Evolutionary conservation across 2,888 invertebrate species (phyloP).

Genomic region (Ethmia dodecea): DNA sequence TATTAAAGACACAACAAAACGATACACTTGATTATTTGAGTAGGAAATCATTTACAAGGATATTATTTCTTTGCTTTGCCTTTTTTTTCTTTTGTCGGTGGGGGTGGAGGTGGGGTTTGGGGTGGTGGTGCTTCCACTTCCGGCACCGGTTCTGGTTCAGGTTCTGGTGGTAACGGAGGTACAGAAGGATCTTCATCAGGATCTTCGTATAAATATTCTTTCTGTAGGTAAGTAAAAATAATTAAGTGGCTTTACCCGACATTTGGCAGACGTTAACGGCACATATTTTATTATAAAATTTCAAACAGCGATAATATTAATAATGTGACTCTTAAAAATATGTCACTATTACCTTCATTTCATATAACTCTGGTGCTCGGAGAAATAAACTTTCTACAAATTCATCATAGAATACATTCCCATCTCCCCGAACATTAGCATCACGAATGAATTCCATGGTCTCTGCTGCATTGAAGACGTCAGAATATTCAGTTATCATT

Average conservation of each 20-base stretch:
- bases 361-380: conserved; percentile 51
- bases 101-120: conserved; percentile 17
- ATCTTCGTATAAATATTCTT: conserved; percentile 50
- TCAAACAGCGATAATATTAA: neutral
- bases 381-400: conserved; percentile 56
- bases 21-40: no score
- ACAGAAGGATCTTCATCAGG: conserved; percentile 62
- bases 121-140: conserved; percentile 22
- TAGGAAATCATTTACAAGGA: no score
- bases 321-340: neutral
- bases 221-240: conserved; percentile 28
- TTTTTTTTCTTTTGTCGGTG: conserved; percentile 17
- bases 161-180: conserved; percentile 32
- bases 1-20: no score
- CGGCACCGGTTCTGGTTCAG: conserved; percentile 12
- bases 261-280: no score
- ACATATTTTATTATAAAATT: neutral
- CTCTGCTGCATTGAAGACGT: conserved; percentile 43
- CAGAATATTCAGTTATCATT: conserved; percentile 42
- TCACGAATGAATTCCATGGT: conserved; percentile 50
- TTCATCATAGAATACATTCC: conserved; percentile 50
- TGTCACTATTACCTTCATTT: conserved; percentile 44
- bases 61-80: conserved; percentile 22
- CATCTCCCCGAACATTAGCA: conserved; percentile 56
- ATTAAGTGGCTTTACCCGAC: no score